Base-by-base conservation (phyloP, 2,888 invertebrate genomes). In the Melanotus villosus region DNA sequence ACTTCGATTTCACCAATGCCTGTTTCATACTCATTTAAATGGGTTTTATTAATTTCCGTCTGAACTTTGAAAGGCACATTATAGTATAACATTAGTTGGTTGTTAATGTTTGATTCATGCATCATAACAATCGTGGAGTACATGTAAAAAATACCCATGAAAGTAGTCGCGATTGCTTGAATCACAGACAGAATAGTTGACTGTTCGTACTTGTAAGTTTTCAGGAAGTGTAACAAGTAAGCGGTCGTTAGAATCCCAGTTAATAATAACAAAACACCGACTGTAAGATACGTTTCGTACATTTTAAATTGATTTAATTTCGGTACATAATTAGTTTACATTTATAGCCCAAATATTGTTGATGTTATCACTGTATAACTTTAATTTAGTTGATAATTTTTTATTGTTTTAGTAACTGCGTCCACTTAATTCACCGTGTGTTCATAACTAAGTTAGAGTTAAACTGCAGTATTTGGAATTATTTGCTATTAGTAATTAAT, bases 101-200 rank as follows among this genome's bases (percentile, higher is more conserved):
- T 38, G 12, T 14, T 5, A 12, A 12, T 12, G 9, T 16, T 41
- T 41, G 14, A 18, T 16, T 41, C 14, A 41, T 41, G 9, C 14
- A 41, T 14, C 60, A 62, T 62, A 1, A 18, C 14, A 32, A 58
- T 23, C 23, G 45, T 23, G 6, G 75, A 74, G 69, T 78, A 81
- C 18, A 83, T 71, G 70, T 83, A 83, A 70, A 83, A 78, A 34
- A 80, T 64, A 47, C 83, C 84, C 43, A 84, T 79, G 10, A 79
- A 66, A 45, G 81, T 70, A n/a, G 82, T 80, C 14, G 80, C 76
- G 47, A 81, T 58, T 12, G 79, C 78, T 72, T 84, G 82, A 9
- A 79, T 79, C 36, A 81, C 45, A 9, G 78, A 74, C 45, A 77
- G 58, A 18, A 79, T 67, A 12, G 67, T 66, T 10, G 73, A 71